Conservation (phyloP, 2,113 vertebrate genomes). For the Sylvilagus bachmani region DNA sequence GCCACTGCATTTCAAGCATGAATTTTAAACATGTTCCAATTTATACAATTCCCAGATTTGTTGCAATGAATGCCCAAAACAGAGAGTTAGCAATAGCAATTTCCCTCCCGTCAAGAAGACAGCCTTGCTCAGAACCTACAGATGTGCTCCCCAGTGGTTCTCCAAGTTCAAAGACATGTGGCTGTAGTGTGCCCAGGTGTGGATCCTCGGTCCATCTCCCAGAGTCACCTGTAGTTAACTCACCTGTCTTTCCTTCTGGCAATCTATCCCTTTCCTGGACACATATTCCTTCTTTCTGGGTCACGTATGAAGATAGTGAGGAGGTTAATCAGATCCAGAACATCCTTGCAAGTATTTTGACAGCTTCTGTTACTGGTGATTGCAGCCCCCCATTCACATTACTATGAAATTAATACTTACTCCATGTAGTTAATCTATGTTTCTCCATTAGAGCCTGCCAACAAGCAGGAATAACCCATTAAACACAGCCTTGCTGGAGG, state of each 20-base stretch:
- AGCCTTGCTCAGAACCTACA: neutral
- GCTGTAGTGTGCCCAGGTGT: fast-evolving
- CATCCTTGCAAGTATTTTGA: neutral
- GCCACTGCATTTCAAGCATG: neutral
- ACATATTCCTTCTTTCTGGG: neutral
- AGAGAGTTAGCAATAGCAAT: neutral
- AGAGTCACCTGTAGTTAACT: neutral
- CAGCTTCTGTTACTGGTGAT: neutral
- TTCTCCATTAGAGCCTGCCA: conserved; percentile 67
- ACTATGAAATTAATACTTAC: neutral
- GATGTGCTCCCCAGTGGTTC: fast-evolving
- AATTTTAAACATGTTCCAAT: neutral
- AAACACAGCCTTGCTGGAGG: conserved; percentile 72
- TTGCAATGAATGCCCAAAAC: neutral
- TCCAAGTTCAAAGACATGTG: neutral
- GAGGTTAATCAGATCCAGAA: neutral
- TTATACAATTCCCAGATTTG: neutral
- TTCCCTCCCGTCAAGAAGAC: neutral
- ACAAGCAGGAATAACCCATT: conserved; percentile 75
- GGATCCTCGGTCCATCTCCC: neutral
- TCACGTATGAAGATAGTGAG: neutral
- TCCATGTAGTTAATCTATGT: neutral
- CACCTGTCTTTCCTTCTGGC: neutral
- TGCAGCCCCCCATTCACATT: fast-evolving
- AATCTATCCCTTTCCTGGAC: neutral